Percentiles rank a stretch among this genome's conserved stretches.
Evolutionary conservation across 2,113 vertebrate genomes (phyloP).

Genomic region (Catharus bicknelli): DNA sequence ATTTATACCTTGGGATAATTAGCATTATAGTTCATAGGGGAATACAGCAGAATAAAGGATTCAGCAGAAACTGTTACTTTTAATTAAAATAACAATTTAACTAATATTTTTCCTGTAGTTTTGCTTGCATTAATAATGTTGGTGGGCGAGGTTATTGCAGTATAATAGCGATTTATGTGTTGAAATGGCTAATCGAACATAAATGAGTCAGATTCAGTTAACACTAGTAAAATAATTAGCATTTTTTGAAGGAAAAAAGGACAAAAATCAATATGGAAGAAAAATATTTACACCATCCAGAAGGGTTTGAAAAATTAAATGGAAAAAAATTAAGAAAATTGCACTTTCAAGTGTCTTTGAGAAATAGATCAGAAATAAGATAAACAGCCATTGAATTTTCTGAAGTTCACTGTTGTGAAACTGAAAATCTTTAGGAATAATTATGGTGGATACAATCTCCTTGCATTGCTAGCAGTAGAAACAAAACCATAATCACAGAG

Average conservation of each 20-base stretch:
- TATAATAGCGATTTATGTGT: not conserved
- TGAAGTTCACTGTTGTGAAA: slow-evolving; percentile 54
- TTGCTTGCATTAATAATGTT: not conserved
- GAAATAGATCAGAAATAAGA: slow-evolving; percentile 27
- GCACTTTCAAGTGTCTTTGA: slow-evolving; percentile 30
- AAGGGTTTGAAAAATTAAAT: slow-evolving; percentile 35
- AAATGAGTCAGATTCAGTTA: slow-evolving; percentile 26
- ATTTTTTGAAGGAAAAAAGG: slow-evolving; percentile 38
- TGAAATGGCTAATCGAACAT: slow-evolving; percentile 36
- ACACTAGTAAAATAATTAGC: slow-evolving; percentile 49
- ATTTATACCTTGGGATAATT: not conserved
- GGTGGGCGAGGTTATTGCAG: not conserved
- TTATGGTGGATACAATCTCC: slow-evolving; percentile 29
- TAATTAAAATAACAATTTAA: slow-evolving; percentile 19
- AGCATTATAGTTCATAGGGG: not conserved
- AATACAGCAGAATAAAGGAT: not conserved
- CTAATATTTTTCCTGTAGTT: not conserved
- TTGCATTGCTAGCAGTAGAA: slow-evolving; percentile 20
- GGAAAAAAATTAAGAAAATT: slow-evolving; percentile 21
- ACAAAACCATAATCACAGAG: slow-evolving; percentile 31
- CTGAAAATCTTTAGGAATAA: slow-evolving; percentile 57
- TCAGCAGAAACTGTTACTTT: not conserved
- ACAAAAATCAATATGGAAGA: slow-evolving; percentile 49
- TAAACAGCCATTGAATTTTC: slow-evolving; percentile 12
- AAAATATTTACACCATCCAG: slow-evolving; percentile 31